phyloP scores from a whole-genome alignment of 2,797 vertebrate genomes.

The Aselliscus stoliczkanus region DNA sequence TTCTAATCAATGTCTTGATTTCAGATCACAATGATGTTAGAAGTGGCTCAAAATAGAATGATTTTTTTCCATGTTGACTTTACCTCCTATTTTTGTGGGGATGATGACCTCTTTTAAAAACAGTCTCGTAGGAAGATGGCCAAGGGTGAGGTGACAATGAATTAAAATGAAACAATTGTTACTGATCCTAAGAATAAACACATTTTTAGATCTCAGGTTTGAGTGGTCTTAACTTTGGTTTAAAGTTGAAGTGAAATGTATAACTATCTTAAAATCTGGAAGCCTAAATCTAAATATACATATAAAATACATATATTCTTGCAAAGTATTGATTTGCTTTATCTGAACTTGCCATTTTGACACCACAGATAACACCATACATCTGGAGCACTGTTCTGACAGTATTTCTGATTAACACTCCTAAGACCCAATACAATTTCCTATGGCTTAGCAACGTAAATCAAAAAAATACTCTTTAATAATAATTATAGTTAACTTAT shows the following conservation, averaged over 20 bases:
- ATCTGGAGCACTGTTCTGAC: neutral
- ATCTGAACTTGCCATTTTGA: neutral
- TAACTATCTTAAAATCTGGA: neutral
- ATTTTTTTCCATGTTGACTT: neutral
- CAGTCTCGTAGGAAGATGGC: neutral
- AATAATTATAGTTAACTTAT: neutral
- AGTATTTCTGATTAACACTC: neutral
- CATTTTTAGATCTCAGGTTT: neutral
- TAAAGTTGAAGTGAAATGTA: neutral
- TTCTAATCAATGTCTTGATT: constrained; percentile 24
- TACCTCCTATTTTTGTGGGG: neutral
- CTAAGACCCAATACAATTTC: neutral
- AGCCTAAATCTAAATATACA: neutral
- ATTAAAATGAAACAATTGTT: neutral
- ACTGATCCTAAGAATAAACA: neutral
- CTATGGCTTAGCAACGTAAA: neutral
- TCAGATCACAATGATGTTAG: neutral
- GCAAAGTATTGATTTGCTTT: neutral
- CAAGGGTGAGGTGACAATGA: neutral
- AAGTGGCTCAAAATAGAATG: neutral
- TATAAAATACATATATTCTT: neutral
- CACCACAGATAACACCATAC: neutral
- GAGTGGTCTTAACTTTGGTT: neutral
- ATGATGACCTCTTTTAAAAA: neutral
- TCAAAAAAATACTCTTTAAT: neutral